Base-by-base conservation (phyloP, 2,888 invertebrate genomes). In the Polyommatus icarus region DNA sequence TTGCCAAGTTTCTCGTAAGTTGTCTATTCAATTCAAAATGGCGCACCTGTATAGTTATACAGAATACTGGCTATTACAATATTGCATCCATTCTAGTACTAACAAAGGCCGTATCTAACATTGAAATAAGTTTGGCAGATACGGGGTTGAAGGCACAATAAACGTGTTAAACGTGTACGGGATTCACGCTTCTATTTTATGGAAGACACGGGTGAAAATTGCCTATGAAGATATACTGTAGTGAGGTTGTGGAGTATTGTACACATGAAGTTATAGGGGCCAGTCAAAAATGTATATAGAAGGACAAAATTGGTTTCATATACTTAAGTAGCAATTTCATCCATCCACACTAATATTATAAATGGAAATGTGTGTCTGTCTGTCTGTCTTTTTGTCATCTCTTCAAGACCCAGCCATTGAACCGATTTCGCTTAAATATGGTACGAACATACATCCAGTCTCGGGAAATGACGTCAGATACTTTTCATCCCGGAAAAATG, bases 31-130 rank as follows among this genome's bases (percentile, higher is more conserved):
- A 54, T 54, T 54, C 54, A 54, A 54, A 54, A 18, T 54, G 18
- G 54, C 54, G 54, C 54, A 18, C 3, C 54, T 18, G 5, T 18
- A 54, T 54, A 54, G 50, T 15, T 54, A 54, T 18, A 18, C 54
- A 20, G 20, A 59, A 8, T 59, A 7, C 24, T 61, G 29, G 29
- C 29, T 67, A 67, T 67, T 67, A 67, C 18, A 67, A 67, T 61
- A 61, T 61, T 67, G 67, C 67, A 67, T 29, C 67, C 29, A 67
- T 67, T 67, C 67, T 61, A 24, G 24, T 61, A 61, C 12, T 61
- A 67, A 67, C 67, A 67, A 67, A 29, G 67, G 67, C 24, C 67
- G 29, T 67, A 29, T 67, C 61, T 61, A 61, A 20, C 61, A 24
- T 61, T 15, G 29, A 32, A 29, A 67, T 32, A 67, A 67, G 67